phyloP scores from a whole-genome alignment of 2,113 vertebrate species.

The Dermatemys mawii region DNA sequence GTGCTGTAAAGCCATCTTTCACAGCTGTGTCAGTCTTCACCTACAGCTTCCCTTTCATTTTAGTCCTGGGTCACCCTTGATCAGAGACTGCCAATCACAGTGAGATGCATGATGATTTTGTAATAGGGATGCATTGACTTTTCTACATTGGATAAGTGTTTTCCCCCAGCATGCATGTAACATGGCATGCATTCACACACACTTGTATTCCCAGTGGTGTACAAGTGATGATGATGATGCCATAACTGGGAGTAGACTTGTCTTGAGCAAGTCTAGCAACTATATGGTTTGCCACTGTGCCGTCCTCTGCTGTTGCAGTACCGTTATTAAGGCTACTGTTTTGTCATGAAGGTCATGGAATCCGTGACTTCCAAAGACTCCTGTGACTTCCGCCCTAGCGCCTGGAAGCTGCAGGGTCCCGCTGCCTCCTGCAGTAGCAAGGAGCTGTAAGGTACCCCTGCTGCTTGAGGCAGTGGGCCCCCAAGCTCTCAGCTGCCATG shows the following conservation, averaged over 20 bases:
- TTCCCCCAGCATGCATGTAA: background rate
- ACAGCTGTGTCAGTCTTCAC: background rate
- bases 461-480: no score
- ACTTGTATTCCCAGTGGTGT: background rate
- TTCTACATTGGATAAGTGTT: background rate
- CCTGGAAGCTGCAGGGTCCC: no score
- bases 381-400: no score
- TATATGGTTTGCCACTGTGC: background rate
- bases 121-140: background rate
- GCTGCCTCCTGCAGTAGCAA: no score
- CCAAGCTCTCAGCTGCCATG: no score
- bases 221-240: background rate
- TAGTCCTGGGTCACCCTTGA: background rate
- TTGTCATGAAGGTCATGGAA: no score
- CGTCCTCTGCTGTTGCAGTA: background rate
- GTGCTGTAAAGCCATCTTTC: background rate
- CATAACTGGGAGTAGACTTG: fast-evolving
- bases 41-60: background rate
- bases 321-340: background rate
- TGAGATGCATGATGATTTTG: background rate
- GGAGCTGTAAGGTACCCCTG: no score
- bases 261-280: background rate
- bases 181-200: background rate
- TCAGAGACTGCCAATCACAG: background rate
- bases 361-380: no score